A percentile compares a stretch with the other conserved stretches of the same genome.
Conservation (phyloP, 2,113 vertebrate genomes). For the Chascanopsetta lugubris region DNA sequence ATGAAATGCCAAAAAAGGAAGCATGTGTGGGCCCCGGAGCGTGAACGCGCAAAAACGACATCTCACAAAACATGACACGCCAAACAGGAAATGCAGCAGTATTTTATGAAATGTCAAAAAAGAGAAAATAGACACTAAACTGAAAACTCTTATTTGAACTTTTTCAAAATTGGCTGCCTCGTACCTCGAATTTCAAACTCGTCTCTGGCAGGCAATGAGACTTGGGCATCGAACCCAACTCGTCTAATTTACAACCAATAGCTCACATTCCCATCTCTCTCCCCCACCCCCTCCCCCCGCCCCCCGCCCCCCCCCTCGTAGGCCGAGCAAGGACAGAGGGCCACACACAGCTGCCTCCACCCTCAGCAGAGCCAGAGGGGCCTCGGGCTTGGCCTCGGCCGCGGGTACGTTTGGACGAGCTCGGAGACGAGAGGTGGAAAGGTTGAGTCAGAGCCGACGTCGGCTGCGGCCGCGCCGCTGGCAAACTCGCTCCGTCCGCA, state of each 20-base stretch:
- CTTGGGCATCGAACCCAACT: constrained; percentile 8
- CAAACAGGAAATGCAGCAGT: too few relatives aligned
- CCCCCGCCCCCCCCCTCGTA: constrained; percentile 63
- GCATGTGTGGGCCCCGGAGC: too few relatives aligned
- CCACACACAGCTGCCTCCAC: constrained; percentile 62
- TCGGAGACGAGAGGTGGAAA: constrained; percentile 63
- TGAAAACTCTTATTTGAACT: too few relatives aligned
- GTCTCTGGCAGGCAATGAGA: not conserved
- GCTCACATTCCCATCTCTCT: constrained; percentile 50
- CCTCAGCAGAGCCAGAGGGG: constrained; percentile 39
- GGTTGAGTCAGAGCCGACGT: constrained; percentile 58
- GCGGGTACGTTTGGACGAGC: constrained; percentile 48
- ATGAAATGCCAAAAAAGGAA: too few relatives aligned
- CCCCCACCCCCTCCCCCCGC: constrained; percentile 23
- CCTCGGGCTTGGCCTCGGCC: constrained; percentile 16
- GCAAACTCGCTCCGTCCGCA: constrained; percentile 33
- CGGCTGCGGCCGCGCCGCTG: constrained; percentile 37
- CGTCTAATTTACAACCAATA: constrained; percentile 53
- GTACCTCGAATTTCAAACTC: too few relatives aligned
- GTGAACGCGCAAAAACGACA: too few relatives aligned
- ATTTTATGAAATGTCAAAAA: too few relatives aligned
- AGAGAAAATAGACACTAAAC: too few relatives aligned
- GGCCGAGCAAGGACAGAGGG: constrained; percentile 59
- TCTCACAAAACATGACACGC: too few relatives aligned
- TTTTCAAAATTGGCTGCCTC: too few relatives aligned